Evolutionary conservation across 1,140 invertebrate species (phyloP), one percentile per base, ranked within the genome.

Genomic region (Oryctes rhinoceros): DNA sequence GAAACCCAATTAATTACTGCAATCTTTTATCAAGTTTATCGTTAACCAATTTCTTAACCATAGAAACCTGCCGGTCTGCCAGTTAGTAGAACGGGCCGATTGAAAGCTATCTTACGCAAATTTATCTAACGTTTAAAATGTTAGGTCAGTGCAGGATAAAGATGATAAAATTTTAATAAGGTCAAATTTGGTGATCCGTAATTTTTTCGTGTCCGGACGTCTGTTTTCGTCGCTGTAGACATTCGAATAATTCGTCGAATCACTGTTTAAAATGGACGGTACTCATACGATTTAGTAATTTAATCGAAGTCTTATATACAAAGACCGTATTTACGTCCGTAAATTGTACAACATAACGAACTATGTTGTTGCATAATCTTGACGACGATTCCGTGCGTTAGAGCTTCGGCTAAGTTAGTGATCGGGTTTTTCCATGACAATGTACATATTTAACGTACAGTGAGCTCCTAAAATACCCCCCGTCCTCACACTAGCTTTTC

Each of bases 91-190:
- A n/a, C 11, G n/a, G 4, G 13, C n/a, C 49, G 49, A 53, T 53
- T 53, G 13, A 53, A 53, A 53, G 13, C 13, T 4, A 53, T 53
- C 49, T 53, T 53, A 53, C 49, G 49, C 49, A 53, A 53, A 53
- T n/a, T 53, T 53, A 53, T 53, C 49, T 53, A 53, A 53, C 49
- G 49, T 53, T 53, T n/a, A n/a, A 15, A 53, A n/a, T 15, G 49
- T 53, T 53, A 53, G n/a, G 49, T n/a, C 49, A 53, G 49, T 53
- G 49, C 49, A 53, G 49, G 49, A 13, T 53, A 53, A 13, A 53
- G 49, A n/a, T 15, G 49, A 53, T 53, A 53, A 53, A 2, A 53
- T 53, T n/a, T 53, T 53, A 53, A 53, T 53, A 53, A 53, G 49
- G 49, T 53, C 49, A 53, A 53, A 13, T 53, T n/a, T n/a, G 13